Base-by-base conservation (phyloP, 1,140 invertebrate species). In the Carcinoscorpius rotundicauda region DNA sequence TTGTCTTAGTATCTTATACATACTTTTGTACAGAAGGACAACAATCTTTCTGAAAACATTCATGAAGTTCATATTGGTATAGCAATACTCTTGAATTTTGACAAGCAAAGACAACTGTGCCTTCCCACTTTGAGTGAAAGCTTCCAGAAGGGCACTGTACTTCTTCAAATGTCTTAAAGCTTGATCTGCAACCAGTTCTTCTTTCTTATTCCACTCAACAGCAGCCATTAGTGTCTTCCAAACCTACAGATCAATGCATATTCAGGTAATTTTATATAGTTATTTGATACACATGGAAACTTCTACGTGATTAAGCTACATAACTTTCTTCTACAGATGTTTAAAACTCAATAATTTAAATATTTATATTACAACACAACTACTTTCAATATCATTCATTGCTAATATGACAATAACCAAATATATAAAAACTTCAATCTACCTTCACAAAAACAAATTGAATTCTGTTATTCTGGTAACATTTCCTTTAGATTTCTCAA, bases 51-150 rank as follows among this genome's bases (percentile, higher is more conserved):
- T 91, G 85, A 97, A 98, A 76, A 91, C 90, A 78, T 95, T 94
- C 89, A 97, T 93, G 78, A 98, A 97, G 78, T 90, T 94, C 92
- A 97, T 97, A 80, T 98, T 97, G 74, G 94, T 93, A 78, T 97
- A 97, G 79, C 94, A 98, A 79, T 89, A 98, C 75, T 97, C 93
- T 79, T 97, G 94, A 71, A 97, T 87, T 77, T 91, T 92, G 61
- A 92, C 81, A 73, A 97, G 83, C 63, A 97, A 82, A 60, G 87
- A 86, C 72, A 95, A 82, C 79, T 97, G 91, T 61, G 92, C 87
- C 73, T 86, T 88, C 70, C 86, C 86, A 69, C 84, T 87, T 72
- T 73, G 75, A 68, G 89, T 87, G 73, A 97, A 94, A 9, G 89
- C 88, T 69, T 84, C 86, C 75, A 97, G 85, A 65, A 98, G 80